phyloP scores from a whole-genome alignment of 2,888 invertebrate genomes.

The Phengaris alcon region DNA sequence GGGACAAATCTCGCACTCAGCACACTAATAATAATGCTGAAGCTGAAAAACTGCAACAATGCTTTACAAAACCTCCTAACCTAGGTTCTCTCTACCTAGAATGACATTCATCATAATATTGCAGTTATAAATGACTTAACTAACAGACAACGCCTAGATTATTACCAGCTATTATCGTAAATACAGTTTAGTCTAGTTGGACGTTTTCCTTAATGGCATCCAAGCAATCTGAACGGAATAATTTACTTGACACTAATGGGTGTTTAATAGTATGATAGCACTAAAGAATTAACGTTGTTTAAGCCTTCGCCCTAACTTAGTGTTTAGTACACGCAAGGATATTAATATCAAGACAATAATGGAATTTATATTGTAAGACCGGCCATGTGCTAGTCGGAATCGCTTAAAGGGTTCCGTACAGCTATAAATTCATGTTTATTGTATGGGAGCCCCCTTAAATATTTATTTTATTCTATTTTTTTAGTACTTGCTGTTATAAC shows the following conservation, averaged over 20 bases:
- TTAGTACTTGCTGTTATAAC: too few species aligned
- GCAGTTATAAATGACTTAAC: slow-evolving; percentile 17
- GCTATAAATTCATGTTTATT: too few species aligned
- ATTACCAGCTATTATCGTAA: slow-evolving; percentile 25
- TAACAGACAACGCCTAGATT: slow-evolving; percentile 16
- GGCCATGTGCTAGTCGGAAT: too few species aligned
- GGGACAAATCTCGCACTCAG: too few species aligned
- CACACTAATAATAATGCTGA: too few species aligned
- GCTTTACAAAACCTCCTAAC: too few species aligned
- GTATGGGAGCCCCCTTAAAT: too few species aligned
- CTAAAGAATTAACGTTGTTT: slow-evolving; percentile 9
- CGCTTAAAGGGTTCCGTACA: too few species aligned
- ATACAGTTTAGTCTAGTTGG: slow-evolving; percentile 23
- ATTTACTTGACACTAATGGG: slow-evolving; percentile 9
- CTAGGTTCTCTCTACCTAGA: neutral
- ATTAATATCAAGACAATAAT: too few species aligned
- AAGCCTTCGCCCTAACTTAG: neutral
- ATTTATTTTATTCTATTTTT: neutral
- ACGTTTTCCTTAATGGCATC: slow-evolving; percentile 26
- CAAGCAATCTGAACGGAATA: slow-evolving; percentile 21
- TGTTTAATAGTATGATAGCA: slow-evolving; percentile 21
- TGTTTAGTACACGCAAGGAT: neutral
- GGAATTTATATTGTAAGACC: neutral
- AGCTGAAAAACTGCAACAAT: too few species aligned
- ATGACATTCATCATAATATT: neutral